Base-by-base conservation (phyloP, 2,113 vertebrate species). In the Hyaena hyaena region DNA sequence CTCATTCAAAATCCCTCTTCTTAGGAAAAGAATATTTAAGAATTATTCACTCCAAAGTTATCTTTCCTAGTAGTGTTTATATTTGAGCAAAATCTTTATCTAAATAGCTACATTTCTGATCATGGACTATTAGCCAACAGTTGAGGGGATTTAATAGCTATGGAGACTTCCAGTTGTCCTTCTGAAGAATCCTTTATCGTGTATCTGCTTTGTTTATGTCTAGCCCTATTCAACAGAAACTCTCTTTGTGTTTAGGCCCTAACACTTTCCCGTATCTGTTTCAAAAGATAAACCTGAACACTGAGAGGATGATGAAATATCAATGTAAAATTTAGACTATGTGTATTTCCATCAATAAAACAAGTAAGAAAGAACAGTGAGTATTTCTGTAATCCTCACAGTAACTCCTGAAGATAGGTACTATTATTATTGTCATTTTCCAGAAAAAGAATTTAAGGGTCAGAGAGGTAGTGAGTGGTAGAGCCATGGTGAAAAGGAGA, bases 271-370 rank as follows among this genome's bases (percentile, higher is more conserved):
- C 17, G 10, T 86, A 89, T 90, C 53, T 21, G 80, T 95, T 92
- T 95, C 53, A 95, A 77, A 61, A 97, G 53, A 92, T 53, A 95
- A 95, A 76, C 31, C 39, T 91, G 45, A 95, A 96, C 33, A 79
- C 63, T 4, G 55, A 87, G 93, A 71, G 53, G 69, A 73, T 58
- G 63, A 90, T 76, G 55, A 95, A 96, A 45, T 12, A 79, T 23
- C 3, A 55, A 53, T n/a, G 87, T 71, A 95, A 88, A 80, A 95
- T 45, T 76, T 63, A 84, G 53, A 15, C 43, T 69, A n/a, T 69
- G 35, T 48, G 48, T 88, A 71, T 92, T 95, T 79, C 43, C 43
- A 76, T 53, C 63, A 69, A 33, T 68, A 84, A 28, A 85, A 14
- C n/a, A 88, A 68, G 28, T 85, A 80, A 95, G 65, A 93, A 91